phyloP scores from a whole-genome alignment of 1,140 invertebrate genomes.

The Conopomorpha cramerella region DNA sequence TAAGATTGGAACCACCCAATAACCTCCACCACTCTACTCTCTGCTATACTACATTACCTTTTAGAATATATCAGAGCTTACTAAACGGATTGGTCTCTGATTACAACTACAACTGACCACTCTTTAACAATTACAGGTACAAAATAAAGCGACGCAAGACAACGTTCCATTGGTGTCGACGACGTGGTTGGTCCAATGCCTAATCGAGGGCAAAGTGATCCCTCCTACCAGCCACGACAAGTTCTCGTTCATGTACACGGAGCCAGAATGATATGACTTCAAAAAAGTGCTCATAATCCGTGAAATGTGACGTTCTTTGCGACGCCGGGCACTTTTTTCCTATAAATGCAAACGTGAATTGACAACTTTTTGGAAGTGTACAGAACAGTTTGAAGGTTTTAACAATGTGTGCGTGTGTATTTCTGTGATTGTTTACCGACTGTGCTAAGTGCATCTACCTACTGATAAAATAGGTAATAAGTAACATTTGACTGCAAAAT shows the following conservation, averaged over 20 bases:
- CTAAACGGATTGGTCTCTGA: too few relatives aligned
- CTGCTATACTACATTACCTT: too few relatives aligned
- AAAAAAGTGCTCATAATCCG: conserved; percentile 48
- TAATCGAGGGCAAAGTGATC: conserved; percentile 61
- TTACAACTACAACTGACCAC: too few relatives aligned
- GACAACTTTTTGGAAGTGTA: background rate
- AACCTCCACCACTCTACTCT: too few relatives aligned
- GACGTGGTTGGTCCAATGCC: conserved; percentile 63
- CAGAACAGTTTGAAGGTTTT: background rate
- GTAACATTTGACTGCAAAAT: background rate
- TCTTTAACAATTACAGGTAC: too few relatives aligned
- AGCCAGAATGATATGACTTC: conserved; percentile 55
- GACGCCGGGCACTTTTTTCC: conserved; percentile 6
- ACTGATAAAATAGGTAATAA: background rate
- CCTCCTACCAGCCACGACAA: conserved; percentile 50
- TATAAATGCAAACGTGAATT: background rate
- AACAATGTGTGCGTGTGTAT: background rate
- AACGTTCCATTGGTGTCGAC: conserved; percentile 63
- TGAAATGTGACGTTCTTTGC: conserved; percentile 42
- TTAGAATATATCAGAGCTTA: too few relatives aligned
- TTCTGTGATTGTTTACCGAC: background rate
- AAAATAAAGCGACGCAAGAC: conserved; percentile 56
- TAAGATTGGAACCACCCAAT: too few relatives aligned
- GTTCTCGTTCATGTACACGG: conserved; percentile 54
- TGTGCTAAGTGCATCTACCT: background rate